These are phyloP conservation scores for Daphoenositta chrysoptera DNA, from an alignment of 2,113 vertebrate species.

Conservation along the genomic window DNA sequence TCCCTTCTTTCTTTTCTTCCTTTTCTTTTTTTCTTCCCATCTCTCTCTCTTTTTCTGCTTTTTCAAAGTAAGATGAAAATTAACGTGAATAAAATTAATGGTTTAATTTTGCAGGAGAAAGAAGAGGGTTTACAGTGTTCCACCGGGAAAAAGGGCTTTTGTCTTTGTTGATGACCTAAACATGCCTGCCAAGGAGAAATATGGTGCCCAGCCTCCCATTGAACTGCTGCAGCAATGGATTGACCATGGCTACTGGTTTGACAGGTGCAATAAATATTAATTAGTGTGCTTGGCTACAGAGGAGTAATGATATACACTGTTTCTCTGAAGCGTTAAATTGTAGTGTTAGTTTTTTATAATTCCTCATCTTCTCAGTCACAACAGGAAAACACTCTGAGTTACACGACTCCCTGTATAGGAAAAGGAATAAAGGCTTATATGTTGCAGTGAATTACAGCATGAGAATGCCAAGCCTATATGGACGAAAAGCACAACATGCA, in stretches of 20 bases:
- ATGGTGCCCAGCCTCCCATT: slow-evolving; percentile 78
- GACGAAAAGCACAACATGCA: not conserved
- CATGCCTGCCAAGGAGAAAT: slow-evolving; percentile 81
- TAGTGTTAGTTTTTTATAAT: slow-evolving; percentile 80
- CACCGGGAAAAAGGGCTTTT: slow-evolving; percentile 70
- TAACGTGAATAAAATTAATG: slow-evolving; percentile 74
- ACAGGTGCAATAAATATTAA: slow-evolving; percentile 89
- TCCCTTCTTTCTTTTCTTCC: slow-evolving; percentile 19
- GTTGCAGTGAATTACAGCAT: slow-evolving; percentile 56
- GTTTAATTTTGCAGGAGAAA: slow-evolving; percentile 76
- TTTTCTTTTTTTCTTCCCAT: not conserved
- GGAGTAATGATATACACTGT: slow-evolving; percentile 80
- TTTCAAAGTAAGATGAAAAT: slow-evolving; percentile 72
- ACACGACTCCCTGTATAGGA: slow-evolving; percentile 51
- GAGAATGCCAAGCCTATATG: not conserved
- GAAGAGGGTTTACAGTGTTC: slow-evolving; percentile 61
- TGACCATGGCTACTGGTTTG: slow-evolving; percentile 77
- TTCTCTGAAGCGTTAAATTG: slow-evolving; percentile 85
- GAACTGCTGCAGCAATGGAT: slow-evolving; percentile 81
- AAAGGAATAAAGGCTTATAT: slow-evolving; percentile 68
- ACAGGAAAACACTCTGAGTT: slow-evolving; percentile 74
- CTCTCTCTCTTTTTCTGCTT: not conserved
- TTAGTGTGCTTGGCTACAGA: slow-evolving; percentile 81
- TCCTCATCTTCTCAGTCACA: slow-evolving; percentile 78
- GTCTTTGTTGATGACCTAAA: slow-evolving; percentile 84